These are phyloP conservation scores for Alethe diademata DNA, from an alignment of 2,113 vertebrate genomes.

Conservation along the genomic window DNA sequence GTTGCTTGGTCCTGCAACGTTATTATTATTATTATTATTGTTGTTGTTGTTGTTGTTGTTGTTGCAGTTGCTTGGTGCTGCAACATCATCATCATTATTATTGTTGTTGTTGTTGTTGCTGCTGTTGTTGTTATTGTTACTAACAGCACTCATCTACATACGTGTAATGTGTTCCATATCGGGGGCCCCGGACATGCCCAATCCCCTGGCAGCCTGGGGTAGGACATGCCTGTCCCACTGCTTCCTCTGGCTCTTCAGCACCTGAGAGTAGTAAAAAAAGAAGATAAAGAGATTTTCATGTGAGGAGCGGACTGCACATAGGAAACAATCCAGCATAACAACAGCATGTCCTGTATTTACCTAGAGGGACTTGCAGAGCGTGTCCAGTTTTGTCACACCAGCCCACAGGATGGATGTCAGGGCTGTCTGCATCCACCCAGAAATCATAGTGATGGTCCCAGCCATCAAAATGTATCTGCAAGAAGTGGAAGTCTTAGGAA, in stretches of 20 bases:
- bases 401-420: constrained; percentile 86
- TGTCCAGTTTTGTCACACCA: constrained; percentile 93
- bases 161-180: constrained; percentile 90
- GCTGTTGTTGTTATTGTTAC: neutral
- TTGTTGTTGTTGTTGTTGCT: too few species aligned
- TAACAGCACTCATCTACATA: constrained; percentile 43
- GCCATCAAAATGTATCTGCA: constrained; percentile 88
- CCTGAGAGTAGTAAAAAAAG: neutral
- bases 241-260: constrained; percentile 53
- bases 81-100: too few species aligned
- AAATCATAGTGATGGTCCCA: constrained; percentile 87
- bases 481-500: neutral
- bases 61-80: too few species aligned
- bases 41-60: neutral
- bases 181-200: constrained; percentile 85
- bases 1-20: neutral
- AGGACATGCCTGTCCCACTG: constrained; percentile 84
- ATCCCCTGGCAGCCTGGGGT: constrained; percentile 87
- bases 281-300: neutral
- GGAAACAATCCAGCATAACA: rapidly evolving
- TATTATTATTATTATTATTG: too few species aligned
- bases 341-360: constrained; percentile 42
- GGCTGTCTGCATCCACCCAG: constrained; percentile 87
- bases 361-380: constrained; percentile 80
- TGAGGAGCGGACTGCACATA: neutral